A percentile compares a stretch with the other conserved stretches of the same genome.
These are phyloP conservation scores for Syrphus vitripennis DNA, from an alignment of 2,888 invertebrate genomes.

Conservation along the genomic window DNA sequence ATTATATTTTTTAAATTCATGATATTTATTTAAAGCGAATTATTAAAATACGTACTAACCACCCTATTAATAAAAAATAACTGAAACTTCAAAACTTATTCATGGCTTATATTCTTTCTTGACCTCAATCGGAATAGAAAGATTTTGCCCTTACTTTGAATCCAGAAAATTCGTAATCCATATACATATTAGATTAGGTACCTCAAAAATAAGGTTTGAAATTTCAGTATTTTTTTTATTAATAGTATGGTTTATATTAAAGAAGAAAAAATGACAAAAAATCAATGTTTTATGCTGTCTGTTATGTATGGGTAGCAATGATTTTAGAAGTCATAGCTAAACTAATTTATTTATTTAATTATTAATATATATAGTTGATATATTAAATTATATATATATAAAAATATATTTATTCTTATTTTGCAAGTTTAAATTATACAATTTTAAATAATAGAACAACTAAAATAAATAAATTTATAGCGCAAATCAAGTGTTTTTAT, in stretches of 20 bases:
- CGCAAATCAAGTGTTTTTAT: conserved; percentile 17
- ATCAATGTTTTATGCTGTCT: conserved; percentile 27
- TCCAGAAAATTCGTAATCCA: too few relatives aligned
- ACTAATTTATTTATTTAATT: conserved; percentile 53
- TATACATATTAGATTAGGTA: too few relatives aligned
- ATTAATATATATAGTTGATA: conserved; percentile 35
- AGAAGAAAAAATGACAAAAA: background rate
- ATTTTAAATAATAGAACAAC: conserved; percentile 54
- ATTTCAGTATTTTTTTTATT: too few relatives aligned
- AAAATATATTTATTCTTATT: conserved; percentile 64
- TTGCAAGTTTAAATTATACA: conserved; percentile 64
- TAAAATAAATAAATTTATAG: conserved; percentile 64
- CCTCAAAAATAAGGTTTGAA: too few relatives aligned
- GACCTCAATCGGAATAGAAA: too few relatives aligned
- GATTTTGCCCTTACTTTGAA: too few relatives aligned
- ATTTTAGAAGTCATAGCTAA: conserved; percentile 48
- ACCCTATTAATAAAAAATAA: too few relatives aligned
- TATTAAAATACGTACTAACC: conserved; percentile 47
- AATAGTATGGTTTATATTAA: conserved; percentile 21
- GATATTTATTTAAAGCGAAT: conserved; percentile 11
- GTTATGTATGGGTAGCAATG: conserved; percentile 5
- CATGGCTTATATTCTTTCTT: too few relatives aligned
- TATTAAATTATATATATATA: conserved; percentile 47
- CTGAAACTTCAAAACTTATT: too few relatives aligned
- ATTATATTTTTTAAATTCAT: conserved; percentile 26